phyloP scores from a whole-genome alignment of 2,113 vertebrate species.

The human (Homo sapiens) region GRCh38 chr2:139720501-139721000 shows the following conservation, averaged over 20 bases:
- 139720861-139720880: constrained; percentile 77
- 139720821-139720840: constrained; percentile 78
- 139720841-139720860: constrained; percentile 75
- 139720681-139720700: constrained; percentile 62
- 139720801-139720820: constrained; percentile 41
- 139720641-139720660: constrained; percentile 63
- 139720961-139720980: constrained; percentile 77
- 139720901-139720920: constrained; percentile 80
- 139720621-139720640: constrained; percentile 58
- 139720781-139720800: constrained; percentile 65
- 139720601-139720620: constrained; percentile 25
- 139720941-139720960: constrained; percentile 75
- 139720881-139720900: constrained; percentile 80
- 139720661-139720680: constrained; percentile 60
- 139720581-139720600: constrained; percentile 19
- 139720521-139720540: neutral
- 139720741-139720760: constrained; percentile 59
- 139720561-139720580: neutral
- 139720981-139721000: constrained; percentile 75
- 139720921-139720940: constrained; percentile 82
- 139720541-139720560: neutral
- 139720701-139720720: constrained; percentile 56
- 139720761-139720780: constrained; percentile 65
- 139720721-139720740: constrained; percentile 66
- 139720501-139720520: neutral